Base-by-base conservation (phyloP, 2,113 vertebrate species). In the Dipodomys merriami region DNA sequence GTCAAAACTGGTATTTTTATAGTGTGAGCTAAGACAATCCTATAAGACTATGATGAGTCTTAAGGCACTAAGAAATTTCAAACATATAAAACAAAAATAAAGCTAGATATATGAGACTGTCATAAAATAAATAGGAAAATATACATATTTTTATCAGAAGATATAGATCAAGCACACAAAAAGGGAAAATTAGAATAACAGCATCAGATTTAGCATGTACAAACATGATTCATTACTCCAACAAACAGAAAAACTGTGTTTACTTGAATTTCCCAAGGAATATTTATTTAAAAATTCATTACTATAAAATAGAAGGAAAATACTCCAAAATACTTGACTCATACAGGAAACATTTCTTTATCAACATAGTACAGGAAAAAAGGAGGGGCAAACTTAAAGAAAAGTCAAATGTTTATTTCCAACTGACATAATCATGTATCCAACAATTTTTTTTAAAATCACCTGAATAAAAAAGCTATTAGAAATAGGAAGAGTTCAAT, bases 41-140 rank as follows among this genome's bases (percentile, higher is more conserved):
- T 93, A 33, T 84, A 87, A 88, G 64, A 91, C 10, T 71, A 84
- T 46, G 44, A 93, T 73, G 44, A 89, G 93, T 87, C 39, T 68
- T 73, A 60, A 89, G 35, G 23, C 19, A 76, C n/a, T 77, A 22
- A 89, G 90, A 27, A 69, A 65, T 67, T 92, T 93, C 62, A 94
- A 95, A 72, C 67, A 83, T n/a, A 62, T 74, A 88, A 93, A 83
- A 7, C 44, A 90, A 79, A 87, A 73, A 86, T 67, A 62, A 60
- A 0, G 1, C 85, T 88, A 92, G 74, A 89, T 93, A 88, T 65
- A 81, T 30, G 19, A 39, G 19, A 65, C 12, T 71, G 18, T 91
- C n/a, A 91, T 49, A 71, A 93, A 93, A 91, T 29, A 80, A 80
- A 15, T 62, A 53, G 25, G 27, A 71, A 11, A 78, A 64, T 87